A percentile compares a stretch with the other conserved stretches of the same genome.
Conservation (phyloP, 2,113 vertebrate genomes). For the Myrmecophaga tridactyla region DNA sequence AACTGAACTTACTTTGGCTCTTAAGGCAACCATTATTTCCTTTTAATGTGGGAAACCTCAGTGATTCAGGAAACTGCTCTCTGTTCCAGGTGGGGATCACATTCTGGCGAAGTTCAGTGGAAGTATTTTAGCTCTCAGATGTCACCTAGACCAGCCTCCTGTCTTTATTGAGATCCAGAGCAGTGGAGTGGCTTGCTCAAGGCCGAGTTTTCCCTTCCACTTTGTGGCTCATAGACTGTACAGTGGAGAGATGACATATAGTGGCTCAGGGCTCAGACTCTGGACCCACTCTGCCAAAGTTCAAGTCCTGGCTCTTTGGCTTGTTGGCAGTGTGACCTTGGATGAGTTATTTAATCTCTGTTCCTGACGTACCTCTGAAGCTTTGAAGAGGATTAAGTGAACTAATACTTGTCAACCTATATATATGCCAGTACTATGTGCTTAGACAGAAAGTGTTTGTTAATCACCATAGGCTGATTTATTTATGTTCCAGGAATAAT, state of each 20-base stretch:
- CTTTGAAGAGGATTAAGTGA: neutral
- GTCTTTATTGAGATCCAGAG: neutral
- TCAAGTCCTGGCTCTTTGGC: neutral
- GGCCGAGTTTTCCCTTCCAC: neutral
- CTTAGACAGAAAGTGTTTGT: neutral
- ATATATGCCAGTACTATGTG: neutral
- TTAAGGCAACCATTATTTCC: constrained; percentile 48
- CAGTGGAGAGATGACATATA: neutral
- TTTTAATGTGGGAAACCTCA: constrained; percentile 27
- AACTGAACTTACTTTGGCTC: constrained; percentile 36
- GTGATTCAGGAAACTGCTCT: neutral
- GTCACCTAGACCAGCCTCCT: neutral
- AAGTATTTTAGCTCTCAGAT: neutral
- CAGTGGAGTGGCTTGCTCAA: neutral
- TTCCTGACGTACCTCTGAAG: neutral
- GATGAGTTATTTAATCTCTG: neutral
- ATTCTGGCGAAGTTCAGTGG: neutral
- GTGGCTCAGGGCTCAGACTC: neutral
- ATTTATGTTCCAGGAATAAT: neutral
- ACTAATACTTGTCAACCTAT: neutral
- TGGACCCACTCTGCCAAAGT: neutral
- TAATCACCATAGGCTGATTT: neutral
- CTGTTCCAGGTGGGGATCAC: neutral
- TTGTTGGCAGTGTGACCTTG: neutral
- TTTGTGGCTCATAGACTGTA: neutral